A percentile compares a stretch with the other conserved stretches of the same genome.
phyloP scores from a whole-genome alignment of 92 coral and sea anemone species.

The Pocillopora meandrina region DNA sequence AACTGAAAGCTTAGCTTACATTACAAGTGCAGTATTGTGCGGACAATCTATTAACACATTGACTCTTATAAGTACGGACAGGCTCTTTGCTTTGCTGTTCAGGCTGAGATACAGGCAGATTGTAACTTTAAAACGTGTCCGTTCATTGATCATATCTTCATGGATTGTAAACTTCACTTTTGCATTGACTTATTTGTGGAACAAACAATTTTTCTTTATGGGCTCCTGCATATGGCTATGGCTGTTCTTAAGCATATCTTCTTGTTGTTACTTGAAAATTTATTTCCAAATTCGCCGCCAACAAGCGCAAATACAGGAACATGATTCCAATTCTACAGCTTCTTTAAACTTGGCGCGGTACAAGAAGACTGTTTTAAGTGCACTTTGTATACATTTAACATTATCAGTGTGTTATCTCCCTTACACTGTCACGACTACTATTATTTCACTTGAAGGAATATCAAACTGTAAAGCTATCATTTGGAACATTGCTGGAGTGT shows the following conservation, averaged over 20 bases:
- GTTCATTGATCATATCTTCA: not conserved
- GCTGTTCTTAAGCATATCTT: not conserved
- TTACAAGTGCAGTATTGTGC: not conserved
- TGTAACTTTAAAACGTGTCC: constrained; percentile 21
- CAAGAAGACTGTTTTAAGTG: constrained; percentile 12
- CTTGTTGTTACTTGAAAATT: constrained; percentile 7
- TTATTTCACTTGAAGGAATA: not conserved
- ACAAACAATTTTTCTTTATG: not conserved
- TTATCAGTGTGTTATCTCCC: constrained; percentile 14
- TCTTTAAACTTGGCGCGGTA: constrained; percentile 11
- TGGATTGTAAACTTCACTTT: not conserved
- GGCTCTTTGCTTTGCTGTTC: constrained; percentile 24
- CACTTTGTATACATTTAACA: not conserved
- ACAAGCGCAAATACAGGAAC: not conserved
- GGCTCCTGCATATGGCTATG: not conserved
- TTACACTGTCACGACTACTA: not conserved
- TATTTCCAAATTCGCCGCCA: not conserved
- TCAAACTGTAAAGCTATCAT: not conserved
- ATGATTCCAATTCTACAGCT: not conserved
- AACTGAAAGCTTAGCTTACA: not conserved
- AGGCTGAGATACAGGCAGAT: constrained; percentile 17
- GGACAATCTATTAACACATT: constrained; percentile 22
- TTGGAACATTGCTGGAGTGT: not conserved
- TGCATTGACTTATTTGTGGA: not conserved
- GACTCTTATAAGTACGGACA: constrained; percentile 30